These are phyloP conservation scores for Bombus sylvicola DNA, from an alignment of 1,140 invertebrate species.

Conservation along the genomic window DNA sequence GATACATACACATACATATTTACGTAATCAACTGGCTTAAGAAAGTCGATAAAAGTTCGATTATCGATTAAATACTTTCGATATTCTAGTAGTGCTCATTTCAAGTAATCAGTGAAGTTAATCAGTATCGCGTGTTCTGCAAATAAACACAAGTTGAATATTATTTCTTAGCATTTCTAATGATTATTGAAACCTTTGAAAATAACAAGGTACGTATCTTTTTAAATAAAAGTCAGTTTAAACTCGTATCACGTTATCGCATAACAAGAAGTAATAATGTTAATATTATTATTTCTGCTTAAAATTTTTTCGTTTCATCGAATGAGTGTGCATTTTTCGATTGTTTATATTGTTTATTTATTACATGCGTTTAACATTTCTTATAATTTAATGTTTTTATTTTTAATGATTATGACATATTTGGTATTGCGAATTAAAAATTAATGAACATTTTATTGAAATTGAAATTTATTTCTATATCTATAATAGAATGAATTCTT, in stretches of 20 bases:
- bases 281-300: neutral
- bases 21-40: conserved; percentile 25
- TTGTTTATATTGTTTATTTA: conserved; percentile 21
- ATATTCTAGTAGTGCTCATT: neutral
- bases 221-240: neutral
- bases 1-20: neutral
- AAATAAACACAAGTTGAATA: conserved; percentile 22
- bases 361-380: neutral
- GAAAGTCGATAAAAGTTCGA: conserved; percentile 27
- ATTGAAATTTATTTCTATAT: neutral
- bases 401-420: neutral
- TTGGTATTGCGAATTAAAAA: neutral
- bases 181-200: conserved; percentile 24
- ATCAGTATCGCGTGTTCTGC: conserved; percentile 19
- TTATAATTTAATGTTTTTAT: neutral
- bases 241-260: neutral
- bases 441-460: neutral
- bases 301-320: conserved; percentile 27
- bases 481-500: neutral
- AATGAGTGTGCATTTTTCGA: conserved; percentile 49
- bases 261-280: neutral
- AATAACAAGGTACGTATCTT: conserved; percentile 25
- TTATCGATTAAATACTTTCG: conserved; percentile 28
- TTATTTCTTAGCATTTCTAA: conserved; percentile 1
- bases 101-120: conserved; percentile 1